A percentile compares a stretch with the other conserved stretches of the same genome.
Evolutionary conservation across 2,797 vertebrate genomes (phyloP).

Genomic region (Enteromius afrohamiltoni): DNA sequence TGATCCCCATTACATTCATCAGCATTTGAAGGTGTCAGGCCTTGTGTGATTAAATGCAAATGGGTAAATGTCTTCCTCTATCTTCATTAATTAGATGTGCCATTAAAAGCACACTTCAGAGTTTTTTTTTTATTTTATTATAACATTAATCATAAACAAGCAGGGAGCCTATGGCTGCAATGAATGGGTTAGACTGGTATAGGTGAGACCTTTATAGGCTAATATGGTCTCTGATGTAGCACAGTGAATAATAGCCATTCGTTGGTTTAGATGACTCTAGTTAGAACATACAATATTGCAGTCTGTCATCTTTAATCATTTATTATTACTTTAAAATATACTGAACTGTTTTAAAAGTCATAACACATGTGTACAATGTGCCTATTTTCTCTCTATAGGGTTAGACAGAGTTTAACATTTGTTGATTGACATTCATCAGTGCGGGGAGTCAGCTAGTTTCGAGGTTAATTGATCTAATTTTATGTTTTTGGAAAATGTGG

Average conservation of each 20-base stretch:
- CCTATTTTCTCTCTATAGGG: not conserved
- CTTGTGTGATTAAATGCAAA: constrained; percentile 51
- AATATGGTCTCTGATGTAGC: not conserved
- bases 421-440: not conserved
- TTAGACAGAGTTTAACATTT: not conserved
- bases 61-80: constrained; percentile 43
- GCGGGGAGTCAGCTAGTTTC: not conserved
- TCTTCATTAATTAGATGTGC: constrained; percentile 56
- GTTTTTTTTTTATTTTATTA: constrained; percentile 12
- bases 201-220: not conserved
- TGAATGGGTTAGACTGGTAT: not conserved
- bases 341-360: not conserved
- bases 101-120: constrained; percentile 48
- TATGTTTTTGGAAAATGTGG: not conserved
- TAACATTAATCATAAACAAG: constrained; percentile 53
- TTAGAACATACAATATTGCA: not conserved
- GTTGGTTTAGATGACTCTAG: not conserved
- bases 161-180: not conserved
- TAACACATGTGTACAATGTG: not conserved
- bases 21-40: constrained; percentile 45
- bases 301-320: not conserved
- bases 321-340: not conserved
- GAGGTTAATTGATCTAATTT: not conserved
- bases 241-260: not conserved
- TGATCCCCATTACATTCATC: constrained; percentile 45